Percentiles rank a stretch among this genome's conserved stretches.
Conservation (phyloP, 2,797 vertebrate genomes). For the Crenichthys baileyi region DNA sequence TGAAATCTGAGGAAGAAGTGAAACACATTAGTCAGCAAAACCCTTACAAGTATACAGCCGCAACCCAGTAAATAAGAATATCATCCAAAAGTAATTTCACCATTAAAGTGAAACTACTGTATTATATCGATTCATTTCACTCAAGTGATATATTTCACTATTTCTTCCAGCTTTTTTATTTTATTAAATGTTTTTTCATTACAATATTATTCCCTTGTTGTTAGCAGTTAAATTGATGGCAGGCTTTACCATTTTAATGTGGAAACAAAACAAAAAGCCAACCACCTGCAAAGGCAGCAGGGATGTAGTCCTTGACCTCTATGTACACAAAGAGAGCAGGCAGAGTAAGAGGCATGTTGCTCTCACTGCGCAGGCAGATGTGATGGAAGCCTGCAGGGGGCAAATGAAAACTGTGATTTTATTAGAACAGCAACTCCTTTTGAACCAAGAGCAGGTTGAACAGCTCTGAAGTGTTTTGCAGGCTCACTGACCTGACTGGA, state of each 20-base stretch:
- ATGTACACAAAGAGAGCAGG: conserved; percentile 94
- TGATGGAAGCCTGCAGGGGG: conserved; percentile 92
- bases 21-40: conserved; percentile 15
- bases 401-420: conserved; percentile 42
- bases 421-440: conserved; percentile 26
- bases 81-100: not conserved
- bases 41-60: not conserved
- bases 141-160: too few relatives aligned
- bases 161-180: too few relatives aligned
- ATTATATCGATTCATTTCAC: not conserved
- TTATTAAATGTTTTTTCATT: too few relatives aligned
- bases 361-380: conserved; percentile 91
- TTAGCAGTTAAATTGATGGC: conserved; percentile 23
- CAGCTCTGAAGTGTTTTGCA: not conserved
- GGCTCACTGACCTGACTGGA: conserved; percentile 86
- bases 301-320: conserved; percentile 96
- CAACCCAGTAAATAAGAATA: not conserved
- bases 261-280: conserved; percentile 27
- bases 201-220: not conserved
- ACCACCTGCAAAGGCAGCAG: conserved; percentile 93
- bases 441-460: conserved; percentile 27
- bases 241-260: conserved; percentile 13
- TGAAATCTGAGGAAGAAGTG: conserved; percentile 86
- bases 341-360: conserved; percentile 93
- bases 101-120: not conserved